Evolutionary conservation across 2,113 vertebrate genomes (phyloP).

Genomic region (Scolopax mira): DNA sequence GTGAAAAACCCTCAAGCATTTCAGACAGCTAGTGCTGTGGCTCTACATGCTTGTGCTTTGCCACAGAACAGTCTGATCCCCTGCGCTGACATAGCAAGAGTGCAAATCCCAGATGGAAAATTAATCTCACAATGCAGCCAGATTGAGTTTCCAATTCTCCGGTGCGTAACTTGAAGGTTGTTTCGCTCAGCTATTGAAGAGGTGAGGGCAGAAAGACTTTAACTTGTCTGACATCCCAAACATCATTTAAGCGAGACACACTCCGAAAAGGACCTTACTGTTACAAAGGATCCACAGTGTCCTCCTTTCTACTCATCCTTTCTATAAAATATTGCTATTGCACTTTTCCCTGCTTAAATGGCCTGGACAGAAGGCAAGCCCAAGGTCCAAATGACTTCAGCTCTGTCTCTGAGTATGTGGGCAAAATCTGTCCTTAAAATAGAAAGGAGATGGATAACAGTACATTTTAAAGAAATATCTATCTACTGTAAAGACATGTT

Average conservation of each 20-base stretch:
- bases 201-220: conserved; percentile 22
- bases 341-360: not conserved
- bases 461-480: conserved; percentile 15
- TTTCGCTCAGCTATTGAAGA: conserved; percentile 47
- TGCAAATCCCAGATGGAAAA: conserved; percentile 75
- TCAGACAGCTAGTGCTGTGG: conserved; percentile 24
- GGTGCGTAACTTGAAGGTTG: conserved; percentile 31
- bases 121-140: conserved; percentile 58
- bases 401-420: not conserved
- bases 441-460: conserved; percentile 31
- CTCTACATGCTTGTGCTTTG: conserved; percentile 40
- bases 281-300: not conserved
- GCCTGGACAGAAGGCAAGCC: conserved; percentile 29
- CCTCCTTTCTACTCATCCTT: conserved; percentile 13
- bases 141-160: conserved; percentile 69
- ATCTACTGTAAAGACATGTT: conserved; percentile 5
- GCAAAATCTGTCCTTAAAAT: conserved; percentile 46
- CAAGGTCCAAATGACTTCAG: conserved; percentile 56
- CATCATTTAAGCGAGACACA: not conserved
- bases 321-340: conserved; percentile 35
- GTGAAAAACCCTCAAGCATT: conserved; percentile 27
- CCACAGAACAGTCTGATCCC: conserved; percentile 70
- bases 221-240: conserved; percentile 22
- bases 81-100: conserved; percentile 63
- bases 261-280: not conserved